These are phyloP conservation scores for Pyrocoelia pectoralis DNA, from an alignment of 2,888 invertebrate genomes.

Conservation along the genomic window DNA sequence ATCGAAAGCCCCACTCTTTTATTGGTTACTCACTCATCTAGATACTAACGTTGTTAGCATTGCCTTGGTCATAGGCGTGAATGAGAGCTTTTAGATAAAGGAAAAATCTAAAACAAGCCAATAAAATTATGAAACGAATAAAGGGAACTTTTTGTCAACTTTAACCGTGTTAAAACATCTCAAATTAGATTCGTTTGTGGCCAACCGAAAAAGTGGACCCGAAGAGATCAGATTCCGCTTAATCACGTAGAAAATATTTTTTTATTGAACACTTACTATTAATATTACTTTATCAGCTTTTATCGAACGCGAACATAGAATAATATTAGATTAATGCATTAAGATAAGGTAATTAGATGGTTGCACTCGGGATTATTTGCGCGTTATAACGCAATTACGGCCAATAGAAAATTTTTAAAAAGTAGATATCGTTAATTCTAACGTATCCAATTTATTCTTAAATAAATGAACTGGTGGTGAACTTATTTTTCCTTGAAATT, in stretches of 20 bases:
- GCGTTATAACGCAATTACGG: too few relatives aligned
- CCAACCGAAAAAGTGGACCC: neutral
- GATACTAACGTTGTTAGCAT: slow-evolving; percentile 57
- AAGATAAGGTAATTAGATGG: slow-evolving; percentile 1
- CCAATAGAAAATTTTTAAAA: too few relatives aligned
- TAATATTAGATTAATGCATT: slow-evolving; percentile 6
- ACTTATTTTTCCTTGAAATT: slow-evolving; percentile 20
- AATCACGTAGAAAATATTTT: neutral
- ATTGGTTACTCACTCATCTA: slow-evolving; percentile 56
- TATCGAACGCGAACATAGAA: neutral
- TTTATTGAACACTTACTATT: neutral
- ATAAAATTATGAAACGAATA: slow-evolving; percentile 33
- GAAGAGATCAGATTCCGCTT: neutral
- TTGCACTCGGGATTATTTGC: neutral
- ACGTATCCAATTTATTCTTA: neutral
- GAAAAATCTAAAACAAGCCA: slow-evolving; percentile 33
- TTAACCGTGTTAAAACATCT: slow-evolving; percentile 12
- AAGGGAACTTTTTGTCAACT: slow-evolving; percentile 11
- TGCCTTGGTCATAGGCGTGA: slow-evolving; percentile 53
- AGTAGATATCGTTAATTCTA: neutral
- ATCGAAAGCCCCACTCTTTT: slow-evolving; percentile 48
- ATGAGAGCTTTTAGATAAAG: slow-evolving; percentile 33
- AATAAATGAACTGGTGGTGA: neutral
- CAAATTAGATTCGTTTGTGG: too few relatives aligned
- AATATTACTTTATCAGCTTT: neutral